These are phyloP conservation scores for Sarcophaga variegata DNA, from an alignment of 2,888 invertebrate species.

Conservation along the genomic window DNA sequence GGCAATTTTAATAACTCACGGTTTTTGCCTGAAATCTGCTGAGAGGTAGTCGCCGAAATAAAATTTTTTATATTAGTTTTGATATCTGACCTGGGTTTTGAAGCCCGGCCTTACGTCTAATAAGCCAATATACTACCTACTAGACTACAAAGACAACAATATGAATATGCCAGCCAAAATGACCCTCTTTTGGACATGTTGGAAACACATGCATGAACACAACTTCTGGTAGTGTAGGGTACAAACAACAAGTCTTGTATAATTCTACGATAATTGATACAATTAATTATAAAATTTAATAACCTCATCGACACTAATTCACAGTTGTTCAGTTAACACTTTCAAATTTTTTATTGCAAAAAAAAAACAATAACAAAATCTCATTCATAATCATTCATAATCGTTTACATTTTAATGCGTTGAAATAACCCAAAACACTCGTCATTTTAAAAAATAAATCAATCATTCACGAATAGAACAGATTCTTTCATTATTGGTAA, in stretches of 20 bases:
- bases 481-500: not conserved
- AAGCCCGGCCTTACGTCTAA: accelerated
- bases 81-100: too few relatives aligned
- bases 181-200: too few relatives aligned
- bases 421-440: not conserved
- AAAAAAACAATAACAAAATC: too few relatives aligned
- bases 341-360: not conserved
- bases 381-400: not conserved
- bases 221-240: too few relatives aligned
- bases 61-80: too few relatives aligned
- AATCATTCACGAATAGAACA: not conserved
- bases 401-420: not conserved
- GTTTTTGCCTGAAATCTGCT: too few relatives aligned
- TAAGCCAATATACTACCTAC: too few relatives aligned
- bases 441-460: not conserved
- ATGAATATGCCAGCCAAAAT: too few relatives aligned
- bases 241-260: not conserved
- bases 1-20: too few relatives aligned
- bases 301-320: not conserved
- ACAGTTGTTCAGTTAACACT: not conserved
- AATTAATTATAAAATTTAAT: not conserved
- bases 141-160: too few relatives aligned
- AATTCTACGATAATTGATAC: not conserved
- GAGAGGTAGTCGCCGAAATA: too few relatives aligned
- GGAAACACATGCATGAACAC: too few relatives aligned